Evolutionary conservation across 2,797 vertebrate species (phyloP).

Genomic region (Microchirus variegatus): DNA sequence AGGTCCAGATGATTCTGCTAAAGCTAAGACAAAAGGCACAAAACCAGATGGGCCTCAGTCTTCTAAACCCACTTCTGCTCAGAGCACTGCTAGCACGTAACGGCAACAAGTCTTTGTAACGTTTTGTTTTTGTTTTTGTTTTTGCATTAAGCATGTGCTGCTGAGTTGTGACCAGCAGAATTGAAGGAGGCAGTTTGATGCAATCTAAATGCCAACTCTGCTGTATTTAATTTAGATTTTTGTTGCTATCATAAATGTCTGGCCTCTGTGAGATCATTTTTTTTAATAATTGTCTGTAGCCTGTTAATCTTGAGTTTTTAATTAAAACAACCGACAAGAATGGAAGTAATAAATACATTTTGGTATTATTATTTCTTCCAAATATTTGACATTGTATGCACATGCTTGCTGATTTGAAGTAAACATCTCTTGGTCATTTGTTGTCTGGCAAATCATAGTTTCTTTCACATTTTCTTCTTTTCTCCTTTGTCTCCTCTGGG

Average conservation of each 20-base stretch:
- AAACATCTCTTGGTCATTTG: slow-evolving; percentile 13
- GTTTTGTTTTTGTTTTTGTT: background rate
- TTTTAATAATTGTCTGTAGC: background rate
- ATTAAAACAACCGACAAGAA: background rate
- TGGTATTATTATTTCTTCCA: background rate
- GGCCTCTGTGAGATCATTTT: slow-evolving; percentile 17
- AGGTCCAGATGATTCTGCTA: slow-evolving; percentile 38
- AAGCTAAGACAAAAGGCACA: slow-evolving; percentile 40
- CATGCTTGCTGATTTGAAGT: slow-evolving; percentile 7
- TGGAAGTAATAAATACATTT: background rate
- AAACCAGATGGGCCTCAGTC: slow-evolving; percentile 6
- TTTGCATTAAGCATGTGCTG: background rate
- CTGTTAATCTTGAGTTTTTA: slow-evolving; percentile 13
- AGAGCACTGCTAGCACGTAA: slow-evolving; percentile 19
- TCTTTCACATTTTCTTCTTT: slow-evolving; percentile 67
- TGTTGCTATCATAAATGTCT: background rate
- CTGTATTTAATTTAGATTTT: background rate
- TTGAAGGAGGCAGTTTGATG: background rate
- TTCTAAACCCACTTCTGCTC: slow-evolving; percentile 24
- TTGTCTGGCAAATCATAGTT: background rate
- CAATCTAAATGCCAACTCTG: background rate
- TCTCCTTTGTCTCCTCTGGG: slow-evolving; percentile 79
- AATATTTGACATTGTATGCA: slow-evolving; percentile 17
- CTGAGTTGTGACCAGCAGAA: background rate
- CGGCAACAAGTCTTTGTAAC: slow-evolving; percentile 1